A percentile compares a stretch with the other conserved stretches of the same genome.
Evolutionary conservation across 1,140 invertebrate genomes (phyloP).

Genomic region (Wasmannia auropunctata): DNA sequence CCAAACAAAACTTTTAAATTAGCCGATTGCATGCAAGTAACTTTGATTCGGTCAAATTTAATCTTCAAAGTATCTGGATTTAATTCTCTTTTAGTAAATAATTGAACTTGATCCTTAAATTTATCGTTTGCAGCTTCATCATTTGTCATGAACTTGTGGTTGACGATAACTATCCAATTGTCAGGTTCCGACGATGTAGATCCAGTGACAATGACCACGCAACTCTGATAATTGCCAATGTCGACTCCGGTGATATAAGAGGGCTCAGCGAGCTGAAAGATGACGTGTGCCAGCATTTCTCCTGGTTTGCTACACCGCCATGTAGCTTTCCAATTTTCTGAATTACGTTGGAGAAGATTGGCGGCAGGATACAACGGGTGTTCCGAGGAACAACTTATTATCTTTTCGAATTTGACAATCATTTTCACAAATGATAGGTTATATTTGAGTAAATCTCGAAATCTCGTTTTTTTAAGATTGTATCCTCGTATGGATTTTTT

Average conservation of each 20-base stretch:
- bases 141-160: constrained; percentile 81
- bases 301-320: constrained; percentile 83
- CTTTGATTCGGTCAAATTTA: constrained; percentile 82
- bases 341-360: constrained; percentile 78
- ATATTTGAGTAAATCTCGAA: no score
- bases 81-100: constrained; percentile 82
- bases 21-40: constrained; percentile 83
- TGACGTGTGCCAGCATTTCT: constrained; percentile 78
- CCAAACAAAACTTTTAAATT: constrained; percentile 82
- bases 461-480: no score
- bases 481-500: background rate
- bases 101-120: constrained; percentile 82
- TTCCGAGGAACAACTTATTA: constrained; percentile 82
- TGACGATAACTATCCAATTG: constrained; percentile 80
- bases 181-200: constrained; percentile 79
- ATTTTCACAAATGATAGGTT: constrained; percentile 73
- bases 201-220: constrained; percentile 79
- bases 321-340: constrained; percentile 66
- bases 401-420: constrained; percentile 81
- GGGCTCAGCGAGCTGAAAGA: constrained; percentile 79
- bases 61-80: constrained; percentile 77
- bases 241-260: constrained; percentile 81
- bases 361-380: constrained; percentile 79
- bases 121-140: constrained; percentile 81
- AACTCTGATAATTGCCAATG: constrained; percentile 82